These are phyloP conservation scores for Polypterus senegalus DNA, from an alignment of 2,113 vertebrate genomes.

Conservation along the genomic window DNA sequence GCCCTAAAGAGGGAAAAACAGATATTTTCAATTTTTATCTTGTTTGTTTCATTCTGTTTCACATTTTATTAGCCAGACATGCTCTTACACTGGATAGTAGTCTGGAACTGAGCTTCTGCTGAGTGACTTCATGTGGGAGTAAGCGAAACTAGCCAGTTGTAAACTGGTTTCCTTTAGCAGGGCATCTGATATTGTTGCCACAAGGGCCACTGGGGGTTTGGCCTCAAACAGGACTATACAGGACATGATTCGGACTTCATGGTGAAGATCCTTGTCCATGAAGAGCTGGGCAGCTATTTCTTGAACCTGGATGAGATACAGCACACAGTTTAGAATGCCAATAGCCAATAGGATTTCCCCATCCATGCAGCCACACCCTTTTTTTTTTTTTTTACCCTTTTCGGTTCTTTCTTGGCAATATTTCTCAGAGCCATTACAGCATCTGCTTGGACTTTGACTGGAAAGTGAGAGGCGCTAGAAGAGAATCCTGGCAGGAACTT, in stretches of 20 bases:
- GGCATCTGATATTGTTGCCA: constrained; percentile 28
- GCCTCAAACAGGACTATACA: constrained; percentile 35
- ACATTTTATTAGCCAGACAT: neutral
- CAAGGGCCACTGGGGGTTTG: constrained; percentile 28
- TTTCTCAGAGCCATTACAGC: constrained; percentile 65
- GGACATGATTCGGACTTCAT: constrained; percentile 29
- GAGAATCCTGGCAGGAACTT: constrained; percentile 55
- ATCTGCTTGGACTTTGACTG: constrained; percentile 41
- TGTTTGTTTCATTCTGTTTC: neutral
- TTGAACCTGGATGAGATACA: constrained; percentile 30
- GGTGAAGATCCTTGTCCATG: constrained; percentile 14
- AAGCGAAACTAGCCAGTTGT: constrained; percentile 38
- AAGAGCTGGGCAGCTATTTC: constrained; percentile 31
- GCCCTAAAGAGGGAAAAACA: constrained; percentile 28
- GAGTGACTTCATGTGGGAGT: constrained; percentile 37
- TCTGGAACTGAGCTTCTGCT: constrained; percentile 23
- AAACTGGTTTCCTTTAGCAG: constrained; percentile 30
- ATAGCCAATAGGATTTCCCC: neutral
- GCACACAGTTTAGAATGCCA: neutral
- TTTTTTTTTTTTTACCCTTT: constrained; percentile 51
- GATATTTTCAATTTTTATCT: too few species aligned
- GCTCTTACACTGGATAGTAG: constrained; percentile 30
- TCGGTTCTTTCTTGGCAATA: constrained; percentile 51
- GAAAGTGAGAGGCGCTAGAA: constrained; percentile 35
- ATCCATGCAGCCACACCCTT: neutral